phyloP scores from a whole-genome alignment of 2,888 invertebrate species.

The Melinaea menophilus region DNA sequence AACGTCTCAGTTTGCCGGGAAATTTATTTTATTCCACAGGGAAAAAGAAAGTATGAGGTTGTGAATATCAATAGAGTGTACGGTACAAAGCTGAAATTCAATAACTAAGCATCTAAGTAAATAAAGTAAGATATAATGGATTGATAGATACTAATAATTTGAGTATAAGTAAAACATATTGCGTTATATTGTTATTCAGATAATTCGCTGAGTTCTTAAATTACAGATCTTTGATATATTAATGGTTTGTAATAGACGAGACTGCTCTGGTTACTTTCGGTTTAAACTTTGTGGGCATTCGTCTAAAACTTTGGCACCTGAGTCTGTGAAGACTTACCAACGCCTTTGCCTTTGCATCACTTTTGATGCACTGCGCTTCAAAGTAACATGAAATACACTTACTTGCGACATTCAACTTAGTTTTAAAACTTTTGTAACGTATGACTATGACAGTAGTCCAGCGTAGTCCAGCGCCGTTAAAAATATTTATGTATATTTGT shows the following conservation, averaged over 20 bases:
- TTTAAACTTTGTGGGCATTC: conserved; percentile 61
- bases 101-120: background rate
- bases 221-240: conserved; percentile 46
- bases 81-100: background rate
- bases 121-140: background rate
- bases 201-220: conserved; percentile 38
- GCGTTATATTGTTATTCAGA: conserved; percentile 14
- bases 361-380: conserved; percentile 24
- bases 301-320: conserved; percentile 66
- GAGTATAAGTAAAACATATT: background rate
- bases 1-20: conserved; percentile 18
- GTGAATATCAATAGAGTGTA: background rate
- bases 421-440: background rate
- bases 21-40: conserved; percentile 15
- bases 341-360: too few relatives aligned
- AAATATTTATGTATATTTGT: conserved; percentile 1
- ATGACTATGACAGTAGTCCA: background rate
- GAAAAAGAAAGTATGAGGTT: background rate
- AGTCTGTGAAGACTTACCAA: conserved; percentile 34
- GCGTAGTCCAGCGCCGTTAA: background rate
- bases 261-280: conserved; percentile 51
- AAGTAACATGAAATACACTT: conserved; percentile 7
- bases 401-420: conserved; percentile 1
- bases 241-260: conserved; percentile 43
- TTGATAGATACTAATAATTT: too few relatives aligned